Conservation (phyloP, 2,113 vertebrate species). For the Vanacampus margaritifer region DNA sequence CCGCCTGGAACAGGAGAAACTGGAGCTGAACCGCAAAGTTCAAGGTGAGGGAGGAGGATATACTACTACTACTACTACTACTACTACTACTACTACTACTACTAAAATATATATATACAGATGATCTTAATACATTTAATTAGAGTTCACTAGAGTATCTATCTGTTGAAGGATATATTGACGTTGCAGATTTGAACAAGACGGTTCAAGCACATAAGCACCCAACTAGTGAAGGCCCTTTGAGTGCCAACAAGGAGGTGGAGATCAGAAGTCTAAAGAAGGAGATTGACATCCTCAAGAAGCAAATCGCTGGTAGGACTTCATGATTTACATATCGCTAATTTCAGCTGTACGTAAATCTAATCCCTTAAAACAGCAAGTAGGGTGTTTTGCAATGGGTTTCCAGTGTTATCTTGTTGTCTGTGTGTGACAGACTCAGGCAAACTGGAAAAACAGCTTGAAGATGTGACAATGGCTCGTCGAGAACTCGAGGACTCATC, state of each 20-base stretch:
- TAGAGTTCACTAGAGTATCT: background rate
- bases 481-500: conserved; percentile 88
- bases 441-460: conserved; percentile 85
- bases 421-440: conserved; percentile 76
- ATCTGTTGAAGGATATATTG: background rate
- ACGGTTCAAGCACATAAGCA: conserved; percentile 91
- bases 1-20: conserved; percentile 92
- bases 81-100: background rate
- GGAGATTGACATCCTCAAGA: conserved; percentile 92
- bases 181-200: conserved; percentile 85
- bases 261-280: conserved; percentile 93
- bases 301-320: conserved; percentile 84
- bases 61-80: background rate
- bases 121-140: background rate
- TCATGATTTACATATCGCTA: background rate
- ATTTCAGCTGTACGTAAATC: background rate
- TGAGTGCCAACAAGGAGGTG: conserved; percentile 82
- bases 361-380: background rate
- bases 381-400: background rate
- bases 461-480: conserved; percentile 80
- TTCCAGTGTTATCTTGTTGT: background rate
- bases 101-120: background rate
- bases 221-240: conserved; percentile 76
- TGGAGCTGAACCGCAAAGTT: conserved; percentile 92
- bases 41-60: conserved; percentile 77